Evolutionary conservation across 2,797 vertebrate species (phyloP), one percentile per base, ranked within the genome.

Genomic region (Sebastiscus tertius): DNA sequence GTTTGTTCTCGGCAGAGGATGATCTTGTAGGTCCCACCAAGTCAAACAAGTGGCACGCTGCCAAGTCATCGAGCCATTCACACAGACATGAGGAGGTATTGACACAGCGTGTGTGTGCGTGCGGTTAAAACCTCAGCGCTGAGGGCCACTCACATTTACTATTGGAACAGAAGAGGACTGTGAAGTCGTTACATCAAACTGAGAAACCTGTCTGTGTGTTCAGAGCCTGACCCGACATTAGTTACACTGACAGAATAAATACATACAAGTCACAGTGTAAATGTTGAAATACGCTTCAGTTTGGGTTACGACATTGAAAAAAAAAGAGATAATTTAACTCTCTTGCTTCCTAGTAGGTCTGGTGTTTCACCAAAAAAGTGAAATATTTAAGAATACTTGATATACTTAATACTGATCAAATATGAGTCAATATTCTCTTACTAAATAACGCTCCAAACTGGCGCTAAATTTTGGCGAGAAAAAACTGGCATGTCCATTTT

Each of bases 21-120:
- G 94, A 96, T 95, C 92, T 94, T 89, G 91, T 93, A 92, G 93
- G 92, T 94, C 93, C 88, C 88, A 90, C 90, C 91, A 94, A 94
- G 93, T 95, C 92, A 95, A 95, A 95, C 92, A 96, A 94, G 88
- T 79, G 92, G 94, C 94, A 42, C 62, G 81, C 88, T 92, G 94
- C 95, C 94, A 95, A 91, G 89, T 90, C 84, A 72, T 91, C 63
- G 67, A 72, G 92, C 89, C 89, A 86, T 93, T 94, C 89, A 92
- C 89, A 75, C 88, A 54, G 80, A 88, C 81, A 33, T 86, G 87
- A 87, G 92, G 90, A 90, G 72, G 78, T 90, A 85, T 91, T 94
- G 90, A 94, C 92, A 88, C 87, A 91, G 91, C n/a, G 46, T 20
- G 46, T 49, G 87, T 72, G 74, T 29, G 87, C 70, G 74, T 79